Evolutionary conservation across 2,888 invertebrate genomes (phyloP).

Genomic region (Cynaeus angustus): DNA sequence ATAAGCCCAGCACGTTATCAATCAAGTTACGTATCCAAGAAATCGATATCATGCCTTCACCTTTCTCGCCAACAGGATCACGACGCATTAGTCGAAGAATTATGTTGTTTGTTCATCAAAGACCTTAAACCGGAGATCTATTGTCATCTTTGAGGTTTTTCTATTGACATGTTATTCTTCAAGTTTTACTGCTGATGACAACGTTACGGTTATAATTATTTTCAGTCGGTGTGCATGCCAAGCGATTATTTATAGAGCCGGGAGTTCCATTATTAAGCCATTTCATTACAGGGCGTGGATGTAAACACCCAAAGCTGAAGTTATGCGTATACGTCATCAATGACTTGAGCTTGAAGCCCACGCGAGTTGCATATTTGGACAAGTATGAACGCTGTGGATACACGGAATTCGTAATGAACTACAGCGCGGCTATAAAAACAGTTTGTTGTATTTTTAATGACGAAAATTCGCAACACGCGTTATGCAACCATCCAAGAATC

Average conservation of each 20-base stretch:
- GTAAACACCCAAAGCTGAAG: constrained; percentile 45
- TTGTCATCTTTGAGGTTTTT: neutral
- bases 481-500: constrained; percentile 4
- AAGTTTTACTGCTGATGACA: neutral
- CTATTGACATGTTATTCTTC: neutral
- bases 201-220: constrained; percentile 5
- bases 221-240: constrained; percentile 15
- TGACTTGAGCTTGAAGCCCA: constrained; percentile 30
- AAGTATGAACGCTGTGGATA: neutral
- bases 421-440: too few relatives aligned
- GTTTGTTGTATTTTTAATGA: too few relatives aligned
- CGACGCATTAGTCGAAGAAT: too few relatives aligned
- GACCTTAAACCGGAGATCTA: constrained; percentile 1
- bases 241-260: constrained; percentile 28
- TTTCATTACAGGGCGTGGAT: constrained; percentile 46
- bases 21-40: constrained; percentile 12
- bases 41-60: constrained; percentile 30
- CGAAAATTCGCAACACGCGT: neutral
- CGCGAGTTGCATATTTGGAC: constrained; percentile 47
- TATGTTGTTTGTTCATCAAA: constrained; percentile 8
- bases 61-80: constrained; percentile 13
- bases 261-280: constrained; percentile 44
- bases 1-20: constrained; percentile 28
- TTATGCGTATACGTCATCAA: constrained; percentile 43
- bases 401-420: constrained; percentile 1